Conservation (phyloP, 2,888 invertebrate genomes). For the Fabriciana adippe region DNA sequence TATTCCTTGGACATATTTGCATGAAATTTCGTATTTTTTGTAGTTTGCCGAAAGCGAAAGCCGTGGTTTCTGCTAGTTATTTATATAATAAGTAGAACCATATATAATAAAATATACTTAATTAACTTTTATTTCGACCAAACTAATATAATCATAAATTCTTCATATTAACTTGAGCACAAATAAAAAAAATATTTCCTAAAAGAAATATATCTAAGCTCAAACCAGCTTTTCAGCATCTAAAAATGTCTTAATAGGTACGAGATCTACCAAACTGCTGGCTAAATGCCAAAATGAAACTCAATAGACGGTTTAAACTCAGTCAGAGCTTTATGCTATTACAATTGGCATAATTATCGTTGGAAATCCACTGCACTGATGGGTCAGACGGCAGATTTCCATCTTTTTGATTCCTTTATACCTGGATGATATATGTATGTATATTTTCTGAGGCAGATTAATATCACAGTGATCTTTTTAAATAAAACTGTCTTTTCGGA, state of each 20-base stretch:
- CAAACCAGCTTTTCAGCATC: conserved; percentile 15
- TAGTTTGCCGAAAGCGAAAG: no score
- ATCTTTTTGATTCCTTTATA: neutral
- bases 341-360: conserved; percentile 28
- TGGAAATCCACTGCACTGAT: conserved; percentile 6
- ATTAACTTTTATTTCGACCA: no score
- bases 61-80: no score
- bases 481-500: no score
- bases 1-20: no score
- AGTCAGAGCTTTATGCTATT: conserved; percentile 27
- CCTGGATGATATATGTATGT: no score
- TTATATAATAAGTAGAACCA: no score
- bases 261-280: conserved; percentile 20
- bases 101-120: no score
- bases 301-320: conserved; percentile 32
- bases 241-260: conserved; percentile 17
- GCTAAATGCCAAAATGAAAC: conserved; percentile 26
- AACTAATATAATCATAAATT: no score
- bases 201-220: conserved; percentile 2
- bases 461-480: neutral
- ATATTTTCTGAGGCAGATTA: neutral
- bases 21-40: no score
- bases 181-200: no score
- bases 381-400: neutral
- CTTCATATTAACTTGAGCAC: no score